Percentiles rank a stretch among this genome's conserved stretches.
phyloP scores from a whole-genome alignment of 2,888 invertebrate species.

The Dioctria linearis region DNA sequence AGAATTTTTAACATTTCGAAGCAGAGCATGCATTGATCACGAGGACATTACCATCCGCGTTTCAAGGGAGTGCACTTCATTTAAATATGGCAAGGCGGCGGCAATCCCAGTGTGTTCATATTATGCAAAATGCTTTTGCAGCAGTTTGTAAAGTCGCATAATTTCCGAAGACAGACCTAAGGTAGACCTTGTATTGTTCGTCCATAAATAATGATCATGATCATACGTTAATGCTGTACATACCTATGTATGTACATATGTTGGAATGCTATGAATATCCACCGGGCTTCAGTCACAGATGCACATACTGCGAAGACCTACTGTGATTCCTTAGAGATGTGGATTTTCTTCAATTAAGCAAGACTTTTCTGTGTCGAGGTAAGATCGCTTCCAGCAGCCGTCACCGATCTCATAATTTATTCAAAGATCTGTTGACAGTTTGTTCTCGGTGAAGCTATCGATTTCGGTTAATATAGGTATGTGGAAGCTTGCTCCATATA shows the following conservation, averaged over 20 bases:
- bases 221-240: constrained; percentile 21
- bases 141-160: constrained; percentile 10
- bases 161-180: constrained; percentile 26
- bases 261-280: neutral
- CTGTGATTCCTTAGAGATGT: constrained; percentile 28
- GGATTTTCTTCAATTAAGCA: constrained; percentile 46
- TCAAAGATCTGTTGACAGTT: constrained; percentile 42
- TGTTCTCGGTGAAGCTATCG: constrained; percentile 34
- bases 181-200: constrained; percentile 45
- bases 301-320: neutral
- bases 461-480: constrained; percentile 33
- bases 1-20: constrained; percentile 41
- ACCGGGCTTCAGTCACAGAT: neutral
- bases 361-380: constrained; percentile 53
- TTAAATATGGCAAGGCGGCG: neutral
- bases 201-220: constrained; percentile 48
- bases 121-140: constrained; percentile 32
- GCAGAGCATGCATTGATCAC: constrained; percentile 2
- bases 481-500: constrained; percentile 38
- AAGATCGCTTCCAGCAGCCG: constrained; percentile 27
- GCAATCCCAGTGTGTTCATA: constrained; percentile 19
- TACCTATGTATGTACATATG: too few relatives aligned
- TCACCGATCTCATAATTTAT: constrained; percentile 52
- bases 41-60: constrained; percentile 20
- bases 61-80: constrained; percentile 38